Evolutionary conservation across 2,113 vertebrate species (phyloP), one percentile per base, ranked within the genome.

Genomic region (Mobula birostris): DNA sequence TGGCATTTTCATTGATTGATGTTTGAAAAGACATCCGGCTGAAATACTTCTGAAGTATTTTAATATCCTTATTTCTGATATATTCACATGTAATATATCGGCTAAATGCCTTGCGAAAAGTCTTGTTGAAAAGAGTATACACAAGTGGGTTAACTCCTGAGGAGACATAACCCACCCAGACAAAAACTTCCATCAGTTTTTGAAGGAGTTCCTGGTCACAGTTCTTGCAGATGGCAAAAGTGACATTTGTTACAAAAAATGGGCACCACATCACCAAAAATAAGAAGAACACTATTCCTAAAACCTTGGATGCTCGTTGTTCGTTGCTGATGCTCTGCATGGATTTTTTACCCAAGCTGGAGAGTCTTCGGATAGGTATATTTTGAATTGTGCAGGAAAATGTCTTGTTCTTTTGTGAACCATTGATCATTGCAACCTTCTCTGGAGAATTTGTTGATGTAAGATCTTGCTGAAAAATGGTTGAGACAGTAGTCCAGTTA

Each of bases 191-290:
- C 97, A 99, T 97, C 40, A 99, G 97, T 79, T 95, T 97, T 91
- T 96, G 95, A 17, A 99, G 97, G 63, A 98, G 94, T 5, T 95
- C 95, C 90, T 95, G 77, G 7, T 97, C 96, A 80, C 99, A 99
- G 94, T 96, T 97, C 76, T 97, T 95, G 95, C 99, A 99, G 72
- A 99, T 96, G 94, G 97, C 99, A 17, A 97, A 98, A 68, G 98
- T 98, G 95, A 99, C 94, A 27, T 99, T 99, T 93, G 99, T 99
- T 94, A 99, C 98, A 95, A 99, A 99, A 95, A 99, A 99, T 0
- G 99, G 99, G 94, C 98, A 99, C 99, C 99, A 99, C 99, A 99
- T 99, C 94, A 99, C 95, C 80, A 99, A 96, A 94, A 99, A 99
- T 94, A 99, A 97, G 87, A 98, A 97, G 96, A 99, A 99, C 15